Conservation (phyloP, 37 sponge, comb jelly and placozoan genomes). For the Haliclona indistincta region DNA sequence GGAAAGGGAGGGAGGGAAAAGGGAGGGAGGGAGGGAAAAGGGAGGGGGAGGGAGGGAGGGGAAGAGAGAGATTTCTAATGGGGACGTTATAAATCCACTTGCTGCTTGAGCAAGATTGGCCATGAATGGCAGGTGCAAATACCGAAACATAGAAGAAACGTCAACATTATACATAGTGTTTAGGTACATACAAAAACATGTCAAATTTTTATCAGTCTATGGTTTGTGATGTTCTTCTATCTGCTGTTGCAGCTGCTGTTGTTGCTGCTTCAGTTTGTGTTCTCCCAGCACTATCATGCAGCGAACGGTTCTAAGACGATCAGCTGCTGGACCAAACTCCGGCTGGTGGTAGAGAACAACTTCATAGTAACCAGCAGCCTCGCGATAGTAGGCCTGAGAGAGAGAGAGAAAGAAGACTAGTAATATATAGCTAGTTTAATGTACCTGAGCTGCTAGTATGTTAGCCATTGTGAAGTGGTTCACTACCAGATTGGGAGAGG, state of each 20-base stretch:
- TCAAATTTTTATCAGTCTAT: too few species aligned
- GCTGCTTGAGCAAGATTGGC: too few species aligned
- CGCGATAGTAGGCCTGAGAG: conserved; percentile 32
- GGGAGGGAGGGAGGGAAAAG: neutral
- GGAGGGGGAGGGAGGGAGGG: neutral
- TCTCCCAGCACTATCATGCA: conserved; percentile 41
- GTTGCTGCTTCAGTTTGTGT: neutral
- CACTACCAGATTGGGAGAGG: conserved; percentile 56
- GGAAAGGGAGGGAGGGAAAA: neutral
- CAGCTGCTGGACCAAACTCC: conserved; percentile 50
- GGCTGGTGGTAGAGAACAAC: conserved; percentile 58
- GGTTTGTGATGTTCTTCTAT: too few species aligned
- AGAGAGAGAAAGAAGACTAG: neutral
- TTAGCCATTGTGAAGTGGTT: conserved; percentile 76
- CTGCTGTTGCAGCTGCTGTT: neutral
- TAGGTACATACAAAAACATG: too few species aligned
- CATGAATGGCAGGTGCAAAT: too few species aligned
- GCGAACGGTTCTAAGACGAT: conserved; percentile 48
- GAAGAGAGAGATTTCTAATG: too few species aligned
- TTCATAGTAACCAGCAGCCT: conserved; percentile 61
- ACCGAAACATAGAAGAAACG: too few species aligned
- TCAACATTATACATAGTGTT: too few species aligned
- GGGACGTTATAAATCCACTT: too few species aligned
- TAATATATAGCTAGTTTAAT: neutral
- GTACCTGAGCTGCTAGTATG: conserved; percentile 63